Conservation (phyloP, 2,888 invertebrate species). For the Neoascia interrupta region DNA sequence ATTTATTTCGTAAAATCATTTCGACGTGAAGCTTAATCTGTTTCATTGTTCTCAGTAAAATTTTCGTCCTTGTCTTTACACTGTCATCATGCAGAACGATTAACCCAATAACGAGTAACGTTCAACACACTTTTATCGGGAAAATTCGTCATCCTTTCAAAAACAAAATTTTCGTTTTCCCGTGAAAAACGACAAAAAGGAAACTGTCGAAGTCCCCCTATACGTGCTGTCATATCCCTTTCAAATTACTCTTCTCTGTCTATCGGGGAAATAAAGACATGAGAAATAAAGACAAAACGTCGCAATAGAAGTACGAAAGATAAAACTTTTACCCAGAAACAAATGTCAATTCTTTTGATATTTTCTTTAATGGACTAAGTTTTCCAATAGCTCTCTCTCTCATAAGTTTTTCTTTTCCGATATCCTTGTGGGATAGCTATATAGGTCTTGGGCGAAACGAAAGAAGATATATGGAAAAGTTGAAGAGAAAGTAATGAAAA, state of each 20-base stretch:
- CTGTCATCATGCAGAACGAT: conserved; percentile 31
- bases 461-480: not conserved
- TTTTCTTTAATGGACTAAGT: conserved; percentile 68
- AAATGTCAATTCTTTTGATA: conserved; percentile 67
- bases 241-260: conserved; percentile 51
- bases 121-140: conserved; percentile 33
- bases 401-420: conserved; percentile 42
- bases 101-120: conserved; percentile 10
- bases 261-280: no score
- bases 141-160: conserved; percentile 45
- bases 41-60: no score
- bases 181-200: not conserved
- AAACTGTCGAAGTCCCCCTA: conserved; percentile 18
- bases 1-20: no score
- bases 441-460: conserved; percentile 17
- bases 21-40: no score
- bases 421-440: conserved; percentile 25
- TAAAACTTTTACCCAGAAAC: conserved; percentile 40
- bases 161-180: conserved; percentile 28
- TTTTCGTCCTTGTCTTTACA: no score
- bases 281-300: conserved; percentile 34
- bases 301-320: conserved; percentile 1
- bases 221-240: conserved; percentile 52
- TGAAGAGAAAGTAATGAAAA: conserved; percentile 34
- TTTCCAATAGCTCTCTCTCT: conserved; percentile 64